Evolutionary conservation across 2,888 invertebrate genomes (phyloP).

Genomic region (Morinoia aosen): DNA sequence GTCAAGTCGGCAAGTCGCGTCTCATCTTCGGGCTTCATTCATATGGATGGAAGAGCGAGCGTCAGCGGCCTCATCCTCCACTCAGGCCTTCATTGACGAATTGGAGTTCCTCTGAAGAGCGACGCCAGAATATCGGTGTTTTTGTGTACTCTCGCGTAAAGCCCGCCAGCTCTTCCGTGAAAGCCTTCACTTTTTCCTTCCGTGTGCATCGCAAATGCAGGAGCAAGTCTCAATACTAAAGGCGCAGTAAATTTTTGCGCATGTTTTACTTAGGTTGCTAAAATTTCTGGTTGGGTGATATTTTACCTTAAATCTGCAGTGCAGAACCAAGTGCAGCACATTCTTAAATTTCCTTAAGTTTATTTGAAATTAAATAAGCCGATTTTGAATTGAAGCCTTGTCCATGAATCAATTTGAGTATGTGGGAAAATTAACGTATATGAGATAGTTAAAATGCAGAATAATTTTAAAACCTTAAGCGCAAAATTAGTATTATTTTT

Average conservation of each 20-base stretch:
- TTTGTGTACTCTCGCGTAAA: slow-evolving; percentile 17
- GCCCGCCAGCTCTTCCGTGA: slow-evolving; percentile 1
- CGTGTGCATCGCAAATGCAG: not conserved
- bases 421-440: too few relatives aligned
- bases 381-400: too few relatives aligned
- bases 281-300: not conserved
- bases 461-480: too few relatives aligned
- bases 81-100: slow-evolving; percentile 29
- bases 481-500: too few relatives aligned
- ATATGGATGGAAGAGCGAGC: slow-evolving; percentile 33
- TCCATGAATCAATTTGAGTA: too few relatives aligned
- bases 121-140: slow-evolving; percentile 28
- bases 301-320: not conserved
- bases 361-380: too few relatives aligned
- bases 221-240: not conserved
- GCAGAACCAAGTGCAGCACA: not conserved
- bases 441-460: too few relatives aligned
- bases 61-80: slow-evolving; percentile 27
- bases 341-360: not conserved
- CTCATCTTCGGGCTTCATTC: slow-evolving; percentile 34
- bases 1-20: slow-evolving; percentile 31
- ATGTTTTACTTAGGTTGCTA: not conserved
- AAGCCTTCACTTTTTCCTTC: not conserved
- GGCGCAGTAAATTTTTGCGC: not conserved
- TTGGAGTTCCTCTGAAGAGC: slow-evolving; percentile 25